Percentiles rank a stretch among this genome's conserved stretches.
phyloP scores from a whole-genome alignment of 2,797 vertebrate species.

The Sciaenops ocellatus region DNA sequence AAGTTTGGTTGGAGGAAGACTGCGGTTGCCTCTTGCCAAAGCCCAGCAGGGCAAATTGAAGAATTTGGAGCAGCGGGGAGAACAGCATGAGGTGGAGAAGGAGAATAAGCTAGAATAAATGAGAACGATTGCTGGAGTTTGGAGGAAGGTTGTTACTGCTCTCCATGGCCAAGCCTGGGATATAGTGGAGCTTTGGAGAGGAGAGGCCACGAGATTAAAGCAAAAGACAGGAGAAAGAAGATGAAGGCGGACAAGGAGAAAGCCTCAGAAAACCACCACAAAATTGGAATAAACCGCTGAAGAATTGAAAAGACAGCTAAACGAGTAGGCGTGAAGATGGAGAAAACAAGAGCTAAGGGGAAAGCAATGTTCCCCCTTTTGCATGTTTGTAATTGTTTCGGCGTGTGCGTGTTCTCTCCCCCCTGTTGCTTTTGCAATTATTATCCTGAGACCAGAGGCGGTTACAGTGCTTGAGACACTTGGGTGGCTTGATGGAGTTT shows the following conservation, averaged over 20 bases:
- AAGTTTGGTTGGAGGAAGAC: conserved; percentile 71
- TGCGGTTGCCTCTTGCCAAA: conserved; percentile 55
- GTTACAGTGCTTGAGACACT: conserved; percentile 63
- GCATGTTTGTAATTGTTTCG: conserved; percentile 73
- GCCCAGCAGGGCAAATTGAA: conserved; percentile 69
- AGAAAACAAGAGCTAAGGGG: conserved; percentile 41
- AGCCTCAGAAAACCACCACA: conserved; percentile 33
- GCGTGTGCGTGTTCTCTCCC: conserved; percentile 49
- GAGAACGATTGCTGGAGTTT: conserved; percentile 57
- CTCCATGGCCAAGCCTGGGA: conserved; percentile 38
- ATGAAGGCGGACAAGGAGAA: conserved; percentile 18
- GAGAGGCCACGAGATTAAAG: conserved; percentile 30
- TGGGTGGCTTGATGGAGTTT: conserved; percentile 76
- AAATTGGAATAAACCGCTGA: conserved; percentile 43
- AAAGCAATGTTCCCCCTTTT: conserved; percentile 42
- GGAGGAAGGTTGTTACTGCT: conserved; percentile 45
- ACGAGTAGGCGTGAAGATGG: conserved; percentile 28
- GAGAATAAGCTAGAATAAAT: conserved; percentile 62
- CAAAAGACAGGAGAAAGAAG: conserved; percentile 12
- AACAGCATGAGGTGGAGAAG: conserved; percentile 62
- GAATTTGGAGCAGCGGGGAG: conserved; percentile 62
- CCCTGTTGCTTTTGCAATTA: conserved; percentile 73
- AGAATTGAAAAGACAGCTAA: conserved; percentile 31
- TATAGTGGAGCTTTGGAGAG: conserved; percentile 40
- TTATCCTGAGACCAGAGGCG: conserved; percentile 71